Evolutionary conservation across 2,888 invertebrate genomes (phyloP).

Genomic region (Silvanus unidentatus): DNA sequence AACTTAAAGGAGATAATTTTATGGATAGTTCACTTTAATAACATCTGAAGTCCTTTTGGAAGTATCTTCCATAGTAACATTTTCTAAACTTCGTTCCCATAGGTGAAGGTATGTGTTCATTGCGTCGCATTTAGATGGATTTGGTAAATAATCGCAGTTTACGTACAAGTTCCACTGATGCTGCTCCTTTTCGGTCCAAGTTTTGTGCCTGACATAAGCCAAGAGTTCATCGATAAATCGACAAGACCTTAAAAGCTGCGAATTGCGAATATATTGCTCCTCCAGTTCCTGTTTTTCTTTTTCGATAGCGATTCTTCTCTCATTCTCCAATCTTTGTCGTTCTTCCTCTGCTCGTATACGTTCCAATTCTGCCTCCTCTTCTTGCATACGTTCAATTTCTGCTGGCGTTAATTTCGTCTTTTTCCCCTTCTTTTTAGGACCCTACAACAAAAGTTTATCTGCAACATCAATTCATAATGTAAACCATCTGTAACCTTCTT

Average conservation of each 20-base stretch:
- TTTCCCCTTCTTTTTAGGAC: conserved; percentile 27
- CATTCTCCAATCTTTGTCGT: conserved; percentile 30
- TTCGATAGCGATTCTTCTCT: conserved; percentile 31
- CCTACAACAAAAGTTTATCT: conserved; percentile 9
- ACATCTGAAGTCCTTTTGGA: conserved; percentile 45
- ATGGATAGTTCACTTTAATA: conserved; percentile 38
- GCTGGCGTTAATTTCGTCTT: conserved; percentile 34
- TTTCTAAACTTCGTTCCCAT: conserved; percentile 46
- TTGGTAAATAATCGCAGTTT: conserved; percentile 52
- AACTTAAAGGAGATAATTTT: too few species aligned
- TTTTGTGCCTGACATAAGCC: conserved; percentile 14
- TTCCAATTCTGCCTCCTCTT: conserved; percentile 26
- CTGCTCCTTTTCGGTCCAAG: conserved; percentile 19
- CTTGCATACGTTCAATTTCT: conserved; percentile 23
- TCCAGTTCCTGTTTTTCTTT: conserved; percentile 39
- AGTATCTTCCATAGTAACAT: conserved; percentile 43
- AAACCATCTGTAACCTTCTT: too few species aligned
- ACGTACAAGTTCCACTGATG: conserved; percentile 51
- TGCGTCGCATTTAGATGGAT: conserved; percentile 46
- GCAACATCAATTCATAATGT: too few species aligned
- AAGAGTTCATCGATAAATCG: conserved; percentile 14
- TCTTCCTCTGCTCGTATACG: conserved; percentile 27
- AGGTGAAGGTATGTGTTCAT: conserved; percentile 52
- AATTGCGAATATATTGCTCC: conserved; percentile 33
- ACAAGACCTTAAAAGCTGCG: conserved; percentile 29